Conservation (phyloP, 64 coral and sea anemone genomes). For the Exaiptasia diaphana region DNA sequence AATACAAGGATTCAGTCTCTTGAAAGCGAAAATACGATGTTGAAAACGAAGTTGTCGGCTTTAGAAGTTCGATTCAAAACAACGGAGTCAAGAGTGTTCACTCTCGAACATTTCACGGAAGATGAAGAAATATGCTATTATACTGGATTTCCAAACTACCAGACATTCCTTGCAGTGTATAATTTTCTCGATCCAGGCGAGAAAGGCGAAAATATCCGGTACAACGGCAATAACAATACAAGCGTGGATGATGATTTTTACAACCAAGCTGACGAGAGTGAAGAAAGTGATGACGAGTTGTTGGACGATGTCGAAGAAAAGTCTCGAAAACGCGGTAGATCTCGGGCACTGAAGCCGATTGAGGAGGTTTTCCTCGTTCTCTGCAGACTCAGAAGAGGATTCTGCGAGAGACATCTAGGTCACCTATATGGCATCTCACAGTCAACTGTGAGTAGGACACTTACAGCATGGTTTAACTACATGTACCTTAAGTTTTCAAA, state of each 20-base stretch:
- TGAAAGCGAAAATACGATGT: too few species aligned
- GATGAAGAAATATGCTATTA: too few species aligned
- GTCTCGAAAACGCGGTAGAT: background rate
- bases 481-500: constrained; percentile 27
- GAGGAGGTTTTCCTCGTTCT: constrained; percentile 16
- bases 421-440: background rate
- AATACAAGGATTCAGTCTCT: too few species aligned
- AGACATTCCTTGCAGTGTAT: background rate
- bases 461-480: constrained; percentile 29
- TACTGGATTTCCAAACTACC: constrained; percentile 39
- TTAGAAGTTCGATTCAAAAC: too few species aligned
- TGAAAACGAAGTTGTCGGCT: too few species aligned
- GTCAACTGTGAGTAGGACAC: constrained; percentile 2
- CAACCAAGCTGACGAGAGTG: background rate
- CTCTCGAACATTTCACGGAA: too few species aligned
- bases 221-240: background rate
- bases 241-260: background rate
- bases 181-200: background rate
- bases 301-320: too few species aligned
- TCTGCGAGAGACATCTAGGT: background rate
- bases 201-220: constrained; percentile 7
- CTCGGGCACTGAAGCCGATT: background rate
- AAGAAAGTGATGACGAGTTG: background rate
- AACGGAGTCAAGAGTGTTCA: too few species aligned
- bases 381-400: background rate